A percentile compares a stretch with the other conserved stretches of the same genome.
Conservation (phyloP, 2,797 vertebrate genomes). For the Bradypus variegatus region DNA sequence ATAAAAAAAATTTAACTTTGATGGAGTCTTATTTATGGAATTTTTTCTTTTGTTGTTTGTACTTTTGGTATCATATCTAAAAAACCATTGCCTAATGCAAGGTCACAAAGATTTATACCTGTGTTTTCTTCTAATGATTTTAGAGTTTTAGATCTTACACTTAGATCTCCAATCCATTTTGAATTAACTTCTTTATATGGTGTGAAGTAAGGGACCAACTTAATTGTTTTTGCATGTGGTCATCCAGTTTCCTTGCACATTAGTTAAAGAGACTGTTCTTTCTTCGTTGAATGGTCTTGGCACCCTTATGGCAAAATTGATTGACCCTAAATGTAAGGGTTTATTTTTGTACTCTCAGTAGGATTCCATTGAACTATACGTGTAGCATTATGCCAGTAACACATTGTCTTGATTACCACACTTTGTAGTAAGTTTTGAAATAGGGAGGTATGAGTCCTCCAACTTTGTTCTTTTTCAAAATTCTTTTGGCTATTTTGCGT, state of each 20-base stretch:
- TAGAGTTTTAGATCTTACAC: neutral
- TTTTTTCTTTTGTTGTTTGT: neutral
- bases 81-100: neutral
- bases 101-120: neutral
- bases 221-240: no score
- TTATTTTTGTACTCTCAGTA: no score
- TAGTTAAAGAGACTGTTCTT: neutral
- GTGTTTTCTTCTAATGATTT: neutral
- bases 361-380: neutral
- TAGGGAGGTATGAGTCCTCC: neutral
- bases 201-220: no score
- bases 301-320: neutral
- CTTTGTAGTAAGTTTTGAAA: neutral
- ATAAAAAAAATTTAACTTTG: neutral
- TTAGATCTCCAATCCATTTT: conserved; percentile 4
- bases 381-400: neutral
- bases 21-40: neutral
- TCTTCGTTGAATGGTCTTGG: neutral
- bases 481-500: no score
- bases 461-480: neutral
- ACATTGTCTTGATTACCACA: neutral
- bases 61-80: neutral
- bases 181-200: neutral
- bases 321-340: neutral
- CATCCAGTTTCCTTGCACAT: neutral